Percentiles rank a stretch among this genome's conserved stretches.
phyloP scores from a whole-genome alignment of 2,797 vertebrate species.

The Champsocephalus esox region DNA sequence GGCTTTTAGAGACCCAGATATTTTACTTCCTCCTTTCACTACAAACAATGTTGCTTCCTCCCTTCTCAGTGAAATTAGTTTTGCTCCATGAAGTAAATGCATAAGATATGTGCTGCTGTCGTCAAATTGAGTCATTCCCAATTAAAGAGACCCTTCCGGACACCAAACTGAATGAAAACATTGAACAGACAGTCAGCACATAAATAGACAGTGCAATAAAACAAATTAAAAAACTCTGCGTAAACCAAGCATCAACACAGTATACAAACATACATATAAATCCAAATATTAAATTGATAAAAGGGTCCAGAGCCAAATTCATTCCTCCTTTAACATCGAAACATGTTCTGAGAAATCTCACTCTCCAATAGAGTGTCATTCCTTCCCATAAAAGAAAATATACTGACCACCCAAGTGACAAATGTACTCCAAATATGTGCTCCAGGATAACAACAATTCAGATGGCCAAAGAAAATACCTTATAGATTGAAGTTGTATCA shows the following conservation, averaged over 20 bases:
- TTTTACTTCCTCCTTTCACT: neutral
- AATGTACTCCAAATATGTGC: neutral
- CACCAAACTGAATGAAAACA: constrained; percentile 17
- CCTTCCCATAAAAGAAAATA: constrained; percentile 6
- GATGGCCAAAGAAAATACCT: neutral
- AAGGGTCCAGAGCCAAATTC: neutral
- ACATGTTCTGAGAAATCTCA: neutral
- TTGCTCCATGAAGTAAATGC: constrained; percentile 17
- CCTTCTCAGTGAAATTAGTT: constrained; percentile 1
- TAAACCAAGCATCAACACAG: neutral
- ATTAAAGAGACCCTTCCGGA: constrained; percentile 11
- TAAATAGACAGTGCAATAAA: neutral
- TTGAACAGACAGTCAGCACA: neutral
- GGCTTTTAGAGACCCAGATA: constrained; percentile 10
- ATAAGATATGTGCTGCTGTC: constrained; percentile 9
- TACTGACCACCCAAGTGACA: neutral
- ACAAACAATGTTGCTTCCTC: constrained; percentile 12
- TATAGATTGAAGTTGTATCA: neutral
- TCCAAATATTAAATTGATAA: neutral
- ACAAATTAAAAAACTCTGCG: neutral
- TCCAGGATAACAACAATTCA: neutral
- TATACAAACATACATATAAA: neutral
- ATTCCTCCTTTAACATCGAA: constrained; percentile 9
- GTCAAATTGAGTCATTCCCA: constrained; percentile 7
- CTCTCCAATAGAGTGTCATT: neutral